These are phyloP conservation scores for Macrotus californicus DNA, from an alignment of 2,113 vertebrate species.

Conservation along the genomic window DNA sequence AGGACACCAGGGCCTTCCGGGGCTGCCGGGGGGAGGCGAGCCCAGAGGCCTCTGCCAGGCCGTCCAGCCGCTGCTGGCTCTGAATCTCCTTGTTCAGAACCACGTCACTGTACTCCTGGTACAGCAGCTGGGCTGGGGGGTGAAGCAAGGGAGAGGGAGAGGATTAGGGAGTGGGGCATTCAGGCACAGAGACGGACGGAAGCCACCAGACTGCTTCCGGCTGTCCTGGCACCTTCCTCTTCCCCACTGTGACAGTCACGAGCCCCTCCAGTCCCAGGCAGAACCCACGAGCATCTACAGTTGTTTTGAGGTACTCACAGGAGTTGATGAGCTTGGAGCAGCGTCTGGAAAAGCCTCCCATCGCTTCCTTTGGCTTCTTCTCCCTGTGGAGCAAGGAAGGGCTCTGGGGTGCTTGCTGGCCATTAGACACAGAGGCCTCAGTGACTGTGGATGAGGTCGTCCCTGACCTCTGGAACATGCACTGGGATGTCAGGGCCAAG, in stretches of 20 bases:
- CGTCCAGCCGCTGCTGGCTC: slow-evolving; percentile 87
- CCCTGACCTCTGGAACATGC: fast-evolving
- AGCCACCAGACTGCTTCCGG: neutral
- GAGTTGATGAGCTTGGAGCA: slow-evolving; percentile 82
- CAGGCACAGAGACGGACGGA: neutral
- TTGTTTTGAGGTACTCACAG: slow-evolving; percentile 74
- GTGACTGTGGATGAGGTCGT: neutral
- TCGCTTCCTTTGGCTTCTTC: slow-evolving; percentile 73
- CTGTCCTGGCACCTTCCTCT: fast-evolving
- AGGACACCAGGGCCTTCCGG: slow-evolving; percentile 74
- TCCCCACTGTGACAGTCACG: neutral
- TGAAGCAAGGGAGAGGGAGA: fast-evolving
- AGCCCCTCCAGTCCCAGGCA: neutral
- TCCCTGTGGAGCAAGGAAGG: slow-evolving; percentile 68
- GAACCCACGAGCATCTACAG: neutral
- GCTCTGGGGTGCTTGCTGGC: neutral
- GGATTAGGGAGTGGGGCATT: neutral
- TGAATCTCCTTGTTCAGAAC: slow-evolving; percentile 92
- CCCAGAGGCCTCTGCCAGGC: slow-evolving; percentile 62
- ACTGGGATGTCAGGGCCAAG: neutral
- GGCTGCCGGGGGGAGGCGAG: slow-evolving; percentile 72
- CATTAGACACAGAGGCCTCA: no score
- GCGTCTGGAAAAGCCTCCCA: slow-evolving; percentile 74
- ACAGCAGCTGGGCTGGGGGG: slow-evolving; percentile 87
- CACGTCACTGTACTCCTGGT: slow-evolving; percentile 95